Percentiles rank a stretch among this genome's conserved stretches.
phyloP scores from a whole-genome alignment of 1,140 invertebrate genomes.

The Drosophila sp. region DNA sequence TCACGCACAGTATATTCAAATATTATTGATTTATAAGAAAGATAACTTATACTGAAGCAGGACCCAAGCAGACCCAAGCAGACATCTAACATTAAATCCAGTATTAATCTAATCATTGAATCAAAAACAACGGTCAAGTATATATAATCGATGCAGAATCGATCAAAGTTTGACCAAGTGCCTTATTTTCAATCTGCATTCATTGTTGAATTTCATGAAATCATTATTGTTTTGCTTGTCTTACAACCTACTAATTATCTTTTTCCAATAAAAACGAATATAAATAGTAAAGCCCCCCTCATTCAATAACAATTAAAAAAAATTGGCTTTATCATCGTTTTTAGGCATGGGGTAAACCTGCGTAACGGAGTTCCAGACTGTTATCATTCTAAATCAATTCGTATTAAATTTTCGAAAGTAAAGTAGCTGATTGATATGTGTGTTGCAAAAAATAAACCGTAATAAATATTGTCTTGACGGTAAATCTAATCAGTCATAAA shows the following conservation, averaged over 20 bases:
- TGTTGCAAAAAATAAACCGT: slow-evolving; percentile 40
- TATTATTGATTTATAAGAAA: too few species aligned
- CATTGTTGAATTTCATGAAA: background rate
- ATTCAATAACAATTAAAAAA: slow-evolving; percentile 2
- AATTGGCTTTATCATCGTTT: background rate
- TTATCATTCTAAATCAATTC: slow-evolving; percentile 32
- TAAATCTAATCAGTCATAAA: slow-evolving; percentile 43
- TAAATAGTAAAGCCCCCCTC: background rate
- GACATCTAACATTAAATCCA: too few species aligned
- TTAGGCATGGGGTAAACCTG: background rate
- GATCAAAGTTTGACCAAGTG: background rate
- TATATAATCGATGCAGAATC: too few species aligned
- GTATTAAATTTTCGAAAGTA: slow-evolving; percentile 29
- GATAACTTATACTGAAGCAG: too few species aligned
- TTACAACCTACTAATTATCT: background rate
- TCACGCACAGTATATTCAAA: too few species aligned
- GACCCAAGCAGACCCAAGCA: too few species aligned
- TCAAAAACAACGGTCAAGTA: too few species aligned
- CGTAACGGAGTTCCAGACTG: background rate
- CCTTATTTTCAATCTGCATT: background rate
- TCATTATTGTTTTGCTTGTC: background rate
- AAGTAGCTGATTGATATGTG: slow-evolving; percentile 31
- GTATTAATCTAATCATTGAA: too few species aligned
- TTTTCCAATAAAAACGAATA: background rate
- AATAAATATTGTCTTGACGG: slow-evolving; percentile 34